A percentile compares a stretch with the other conserved stretches of the same genome.
Conservation (phyloP, 2,797 vertebrate genomes). For the Zenarchopterus dispar region DNA sequence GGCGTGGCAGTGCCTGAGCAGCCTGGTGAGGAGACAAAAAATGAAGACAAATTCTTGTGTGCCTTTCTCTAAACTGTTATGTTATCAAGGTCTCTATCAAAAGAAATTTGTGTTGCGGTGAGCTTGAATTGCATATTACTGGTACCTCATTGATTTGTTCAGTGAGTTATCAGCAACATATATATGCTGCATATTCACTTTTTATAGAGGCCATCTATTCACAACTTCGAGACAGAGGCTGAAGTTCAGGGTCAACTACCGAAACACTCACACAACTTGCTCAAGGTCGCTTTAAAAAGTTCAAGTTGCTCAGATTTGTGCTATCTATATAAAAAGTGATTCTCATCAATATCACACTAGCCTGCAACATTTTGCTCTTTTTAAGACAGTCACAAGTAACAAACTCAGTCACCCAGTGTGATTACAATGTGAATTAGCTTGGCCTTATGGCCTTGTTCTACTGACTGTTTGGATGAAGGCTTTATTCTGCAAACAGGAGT, state of each 20-base stretch:
- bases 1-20: conserved; percentile 25
- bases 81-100: background rate
- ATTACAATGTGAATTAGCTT: conserved; percentile 34
- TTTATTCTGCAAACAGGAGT: background rate
- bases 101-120: background rate
- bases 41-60: conserved; percentile 1
- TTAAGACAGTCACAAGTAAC: conserved; percentile 10
- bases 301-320: background rate
- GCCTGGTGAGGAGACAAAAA: conserved; percentile 22
- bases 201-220: background rate
- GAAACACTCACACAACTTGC: background rate
- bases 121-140: background rate
- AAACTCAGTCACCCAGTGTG: conserved; percentile 13
- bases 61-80: background rate
- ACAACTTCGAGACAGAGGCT: background rate
- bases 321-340: background rate
- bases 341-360: fast-evolving
- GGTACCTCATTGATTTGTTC: no score
- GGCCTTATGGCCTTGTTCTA: conserved; percentile 19
- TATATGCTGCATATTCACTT: background rate
- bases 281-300: background rate
- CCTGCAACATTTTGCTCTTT: background rate
- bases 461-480: conserved; percentile 24
- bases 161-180: no score
- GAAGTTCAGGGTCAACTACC: conserved; percentile 7